Conservation (phyloP, 2,113 vertebrate species). For the Poeciliopsis retropinna region DNA sequence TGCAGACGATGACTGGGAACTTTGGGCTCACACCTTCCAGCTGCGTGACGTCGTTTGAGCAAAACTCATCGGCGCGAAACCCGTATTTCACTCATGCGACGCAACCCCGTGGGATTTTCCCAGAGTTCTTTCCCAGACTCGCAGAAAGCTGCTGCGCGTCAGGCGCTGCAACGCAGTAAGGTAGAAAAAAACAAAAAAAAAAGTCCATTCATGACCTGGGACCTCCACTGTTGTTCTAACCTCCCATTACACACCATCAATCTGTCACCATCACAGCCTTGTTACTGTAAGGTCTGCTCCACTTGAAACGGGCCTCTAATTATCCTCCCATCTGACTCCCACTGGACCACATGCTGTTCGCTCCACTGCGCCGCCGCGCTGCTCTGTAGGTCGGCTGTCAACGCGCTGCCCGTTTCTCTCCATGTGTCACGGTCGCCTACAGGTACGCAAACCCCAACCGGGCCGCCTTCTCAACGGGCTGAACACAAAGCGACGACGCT, state of each 20-base stretch:
- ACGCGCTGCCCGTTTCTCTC: slow-evolving; percentile 20
- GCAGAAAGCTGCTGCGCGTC: slow-evolving; percentile 29
- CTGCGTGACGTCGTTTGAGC: slow-evolving; percentile 4
- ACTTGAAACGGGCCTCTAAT: slow-evolving; percentile 76
- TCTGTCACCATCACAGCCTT: slow-evolving; percentile 69
- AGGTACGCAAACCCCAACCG: slow-evolving; percentile 2
- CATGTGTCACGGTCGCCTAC: slow-evolving; percentile 15
- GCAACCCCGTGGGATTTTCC: slow-evolving; percentile 65
- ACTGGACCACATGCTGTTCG: slow-evolving; percentile 71
- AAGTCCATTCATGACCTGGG: slow-evolving; percentile 57
- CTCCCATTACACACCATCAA: slow-evolving; percentile 70
- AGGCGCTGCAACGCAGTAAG: slow-evolving; percentile 24
- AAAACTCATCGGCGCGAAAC: slow-evolving; percentile 26
- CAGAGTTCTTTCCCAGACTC: slow-evolving; percentile 60
- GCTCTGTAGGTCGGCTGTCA: slow-evolving; percentile 55
- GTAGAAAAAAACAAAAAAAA: slow-evolving; percentile 5
- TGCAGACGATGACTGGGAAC: background rate
- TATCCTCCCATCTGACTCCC: slow-evolving; percentile 71
- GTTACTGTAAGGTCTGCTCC: slow-evolving; percentile 72
- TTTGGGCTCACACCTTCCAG: background rate
- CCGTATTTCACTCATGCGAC: slow-evolving; percentile 37
- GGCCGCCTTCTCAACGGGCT: slow-evolving; percentile 23
- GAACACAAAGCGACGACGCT: background rate
- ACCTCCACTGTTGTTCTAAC: slow-evolving; percentile 72
- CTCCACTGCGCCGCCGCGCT: slow-evolving; percentile 47